Evolutionary conservation across 1,140 invertebrate species (phyloP).

Genomic region (Tenebrio molitor): DNA sequence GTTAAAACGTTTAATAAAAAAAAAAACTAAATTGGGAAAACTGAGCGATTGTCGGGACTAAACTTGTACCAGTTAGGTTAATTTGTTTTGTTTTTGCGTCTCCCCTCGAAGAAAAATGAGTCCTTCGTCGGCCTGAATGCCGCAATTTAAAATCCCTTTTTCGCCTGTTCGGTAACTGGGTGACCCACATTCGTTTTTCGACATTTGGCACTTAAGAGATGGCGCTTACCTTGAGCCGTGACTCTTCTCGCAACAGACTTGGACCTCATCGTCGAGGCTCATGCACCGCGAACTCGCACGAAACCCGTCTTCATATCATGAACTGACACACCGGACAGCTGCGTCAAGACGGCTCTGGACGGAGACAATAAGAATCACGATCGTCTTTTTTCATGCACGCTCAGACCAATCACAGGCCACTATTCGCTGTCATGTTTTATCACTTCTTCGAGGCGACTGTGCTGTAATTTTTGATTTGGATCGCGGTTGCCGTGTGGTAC

Average conservation of each 20-base stretch:
- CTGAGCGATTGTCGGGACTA: too few species aligned
- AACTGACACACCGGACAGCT: conserved; percentile 15
- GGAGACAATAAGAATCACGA: conserved; percentile 59
- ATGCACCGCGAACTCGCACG: not conserved
- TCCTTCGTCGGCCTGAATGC: too few species aligned
- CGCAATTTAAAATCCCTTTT: too few species aligned
- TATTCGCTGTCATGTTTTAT: conserved; percentile 65
- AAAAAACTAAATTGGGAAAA: too few species aligned
- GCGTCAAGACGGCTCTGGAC: conserved; percentile 39
- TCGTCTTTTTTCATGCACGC: conserved; percentile 44
- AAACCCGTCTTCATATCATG: conserved; percentile 31
- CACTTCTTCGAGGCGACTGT: conserved; percentile 63
- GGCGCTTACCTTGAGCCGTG: conserved; percentile 68
- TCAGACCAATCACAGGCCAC: conserved; percentile 60
- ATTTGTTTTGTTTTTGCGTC: too few species aligned
- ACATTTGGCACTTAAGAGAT: too few species aligned
- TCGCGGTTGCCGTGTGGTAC: conserved; percentile 48
- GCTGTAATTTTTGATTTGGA: conserved; percentile 61
- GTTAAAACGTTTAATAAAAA: too few species aligned
- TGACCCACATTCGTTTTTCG: too few species aligned
- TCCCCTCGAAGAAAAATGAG: too few species aligned
- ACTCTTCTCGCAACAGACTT: conserved; percentile 71
- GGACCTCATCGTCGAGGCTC: conserved; percentile 66
- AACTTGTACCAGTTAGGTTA: too few species aligned
- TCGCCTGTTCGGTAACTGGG: too few species aligned